Conservation (phyloP, 2,113 vertebrate genomes). For the Ciconia stormi region DNA sequence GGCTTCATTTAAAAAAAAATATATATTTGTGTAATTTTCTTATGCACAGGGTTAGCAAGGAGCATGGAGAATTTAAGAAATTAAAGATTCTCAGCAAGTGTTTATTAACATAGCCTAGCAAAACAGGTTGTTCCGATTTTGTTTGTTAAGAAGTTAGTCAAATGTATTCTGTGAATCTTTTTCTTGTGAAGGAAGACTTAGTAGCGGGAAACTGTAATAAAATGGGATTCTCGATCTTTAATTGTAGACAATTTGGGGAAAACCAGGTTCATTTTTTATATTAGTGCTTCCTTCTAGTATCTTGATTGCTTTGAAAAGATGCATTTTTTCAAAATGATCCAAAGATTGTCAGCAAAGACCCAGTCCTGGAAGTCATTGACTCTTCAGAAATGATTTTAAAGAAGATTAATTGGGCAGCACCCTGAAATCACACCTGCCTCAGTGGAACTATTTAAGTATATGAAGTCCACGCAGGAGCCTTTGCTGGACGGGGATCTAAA, state of each 20-base stretch:
- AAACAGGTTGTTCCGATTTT: not conserved
- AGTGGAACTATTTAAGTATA: not conserved
- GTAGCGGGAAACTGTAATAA: not conserved
- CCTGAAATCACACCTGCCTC: not conserved
- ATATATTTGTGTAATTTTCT: not conserved
- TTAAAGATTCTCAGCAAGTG: not conserved
- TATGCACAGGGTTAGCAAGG: not conserved
- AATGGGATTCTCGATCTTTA: not conserved
- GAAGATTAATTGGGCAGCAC: not conserved
- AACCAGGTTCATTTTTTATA: not conserved
- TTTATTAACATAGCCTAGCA: not conserved
- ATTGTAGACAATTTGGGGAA: not conserved
- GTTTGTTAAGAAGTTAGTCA: not conserved
- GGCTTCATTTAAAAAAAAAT: not conserved
- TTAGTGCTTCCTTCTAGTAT: not conserved
- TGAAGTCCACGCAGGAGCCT: not conserved
- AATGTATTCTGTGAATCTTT: not conserved
- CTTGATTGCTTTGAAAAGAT: not conserved
- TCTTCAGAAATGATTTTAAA: not conserved
- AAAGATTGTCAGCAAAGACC: not conserved
- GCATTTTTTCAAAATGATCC: not conserved
- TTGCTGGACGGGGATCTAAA: not conserved
- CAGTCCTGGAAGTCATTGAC: not conserved
- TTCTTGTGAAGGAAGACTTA: not conserved
- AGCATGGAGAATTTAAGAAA: not conserved